Evolutionary conservation across 2,113 vertebrate species (phyloP), one percentile per base, ranked within the genome.

Genomic region (Lophochroa leadbeateri): DNA sequence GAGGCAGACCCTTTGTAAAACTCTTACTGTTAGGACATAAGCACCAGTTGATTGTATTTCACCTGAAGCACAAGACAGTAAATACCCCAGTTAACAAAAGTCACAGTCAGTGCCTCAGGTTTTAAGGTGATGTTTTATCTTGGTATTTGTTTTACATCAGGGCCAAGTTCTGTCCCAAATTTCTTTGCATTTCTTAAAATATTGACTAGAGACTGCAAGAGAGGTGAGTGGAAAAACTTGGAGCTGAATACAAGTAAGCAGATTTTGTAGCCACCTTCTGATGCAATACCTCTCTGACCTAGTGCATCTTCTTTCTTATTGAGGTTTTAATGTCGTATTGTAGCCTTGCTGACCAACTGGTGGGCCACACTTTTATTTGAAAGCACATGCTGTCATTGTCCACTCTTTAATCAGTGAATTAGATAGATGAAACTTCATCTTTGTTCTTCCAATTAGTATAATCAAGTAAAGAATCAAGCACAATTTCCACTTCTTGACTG

Each of bases 91-190:
- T 50, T 55, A 89, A 68, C 69, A 37, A 71, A 85, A 90, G 47
- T 61, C 80, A 78, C 13, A 57, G n/a, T 41, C 58, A 46, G 6
- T 47, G 35, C 63, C 64, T 86, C 64, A 61, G 28, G 17, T 86
- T 78, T 61, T 93, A 60, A 72, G n/a, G 17, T 75, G 44, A 49
- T 65, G 28, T 84, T 96, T 83, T 78, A 58, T 69, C 72, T 74
- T 67, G n/a, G 13, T 90, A 57, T 92, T 96, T 87, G 52, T 82
- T 96, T 96, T 86, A 46, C 65, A 57, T n/a, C 31, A 27, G 10
- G 64, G 72, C 92, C 91, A 94, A 91, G 35, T 75, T 68, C 53
- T 88, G 35, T n/a, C 90, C 90, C 64, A 92, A 91, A 89, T 78
- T 41, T 89, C 69, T 61, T 19, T 94, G 58, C 50, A 57, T 85